Evolutionary conservation across 2,888 invertebrate genomes (phyloP).

Genomic region (Heliothis peltigera): DNA sequence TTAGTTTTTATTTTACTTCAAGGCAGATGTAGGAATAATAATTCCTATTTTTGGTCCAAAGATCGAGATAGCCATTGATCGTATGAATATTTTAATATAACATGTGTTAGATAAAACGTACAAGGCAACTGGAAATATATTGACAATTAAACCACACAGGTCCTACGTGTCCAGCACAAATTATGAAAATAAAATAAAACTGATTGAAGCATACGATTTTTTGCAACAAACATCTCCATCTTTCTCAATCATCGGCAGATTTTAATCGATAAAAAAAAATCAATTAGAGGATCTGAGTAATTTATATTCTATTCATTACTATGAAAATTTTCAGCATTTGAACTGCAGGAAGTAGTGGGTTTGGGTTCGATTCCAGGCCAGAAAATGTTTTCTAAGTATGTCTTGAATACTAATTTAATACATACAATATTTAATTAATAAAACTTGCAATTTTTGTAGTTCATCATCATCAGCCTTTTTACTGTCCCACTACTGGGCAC

Average conservation of each 20-base stretch:
- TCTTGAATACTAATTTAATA: too few species aligned
- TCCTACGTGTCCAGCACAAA: neutral
- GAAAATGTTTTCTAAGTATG: too few species aligned
- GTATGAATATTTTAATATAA: slow-evolving; percentile 2
- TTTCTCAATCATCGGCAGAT: too few species aligned
- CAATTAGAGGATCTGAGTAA: neutral
- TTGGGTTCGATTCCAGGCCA: too few species aligned
- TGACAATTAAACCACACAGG: neutral
- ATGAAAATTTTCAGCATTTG: too few species aligned
- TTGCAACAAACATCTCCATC: too few species aligned
- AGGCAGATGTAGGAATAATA: slow-evolving; percentile 39
- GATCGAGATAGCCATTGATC: slow-evolving; percentile 29
- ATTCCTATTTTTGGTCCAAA: slow-evolving; percentile 29
- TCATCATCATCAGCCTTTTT: too few species aligned
- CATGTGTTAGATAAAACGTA: slow-evolving; percentile 4
- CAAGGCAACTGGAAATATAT: neutral
- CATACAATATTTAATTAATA: too few species aligned
- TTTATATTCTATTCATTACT: too few species aligned
- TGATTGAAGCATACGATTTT: neutral
- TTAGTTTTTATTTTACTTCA: slow-evolving; percentile 40
- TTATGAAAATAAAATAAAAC: neutral
- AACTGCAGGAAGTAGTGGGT: too few species aligned
- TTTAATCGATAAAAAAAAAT: neutral
- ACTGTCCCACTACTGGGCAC: too few species aligned
- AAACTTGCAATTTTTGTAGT: too few species aligned